Evolutionary conservation across 2,113 vertebrate species (phyloP), one percentile per base, ranked within the genome.

Genomic region (Otocyon megalotis): DNA sequence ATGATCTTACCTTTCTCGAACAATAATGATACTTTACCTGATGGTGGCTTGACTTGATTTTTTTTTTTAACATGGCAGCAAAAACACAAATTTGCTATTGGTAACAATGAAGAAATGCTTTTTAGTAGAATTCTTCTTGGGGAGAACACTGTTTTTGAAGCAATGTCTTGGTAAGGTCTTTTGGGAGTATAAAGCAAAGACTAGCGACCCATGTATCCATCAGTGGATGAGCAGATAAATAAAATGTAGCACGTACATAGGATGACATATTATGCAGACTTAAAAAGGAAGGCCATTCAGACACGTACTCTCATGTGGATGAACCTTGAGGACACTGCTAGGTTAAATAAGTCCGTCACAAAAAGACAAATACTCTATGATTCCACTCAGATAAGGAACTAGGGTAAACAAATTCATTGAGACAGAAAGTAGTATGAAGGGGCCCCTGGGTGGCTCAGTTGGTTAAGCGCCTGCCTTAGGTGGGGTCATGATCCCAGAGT

Each of bases 61-160:
- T 96, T 83, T 96, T 83, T 96, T 69, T 88, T 15, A 91, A 94
- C 8, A n/a, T 69, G 14, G 24, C 9, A 72, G 17, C 24, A 1
- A 56, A 94, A 94, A 74, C 20, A 79, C 32, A 86, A 37, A 87
- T 82, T 71, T 93, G 54, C 32, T 94, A 0, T 60, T 95, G 32
- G 26, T 94, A 62, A 60, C 63, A 60, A 63, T 28, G 43, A 26
- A 79, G 17, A 92, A 32, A 87, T 85, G 53, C 43, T 85, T 81
- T 81, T 77, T 53, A 67, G 8, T 60, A 63, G 9, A 88, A 95
- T 62, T 95, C 43, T n/a, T 90, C 87, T 76, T 26, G 37, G 62
- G n/a, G 37, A 60, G 22, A 84, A 11, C 24, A 67, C 2, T 90
- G 20, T 3, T 89, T 93, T 86, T 19, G 16, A 60, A 92, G 30